Percentiles rank a stretch among this genome's conserved stretches.
Evolutionary conservation across 2,113 vertebrate species (phyloP).

Genomic region (Phainopepla nitens): DNA sequence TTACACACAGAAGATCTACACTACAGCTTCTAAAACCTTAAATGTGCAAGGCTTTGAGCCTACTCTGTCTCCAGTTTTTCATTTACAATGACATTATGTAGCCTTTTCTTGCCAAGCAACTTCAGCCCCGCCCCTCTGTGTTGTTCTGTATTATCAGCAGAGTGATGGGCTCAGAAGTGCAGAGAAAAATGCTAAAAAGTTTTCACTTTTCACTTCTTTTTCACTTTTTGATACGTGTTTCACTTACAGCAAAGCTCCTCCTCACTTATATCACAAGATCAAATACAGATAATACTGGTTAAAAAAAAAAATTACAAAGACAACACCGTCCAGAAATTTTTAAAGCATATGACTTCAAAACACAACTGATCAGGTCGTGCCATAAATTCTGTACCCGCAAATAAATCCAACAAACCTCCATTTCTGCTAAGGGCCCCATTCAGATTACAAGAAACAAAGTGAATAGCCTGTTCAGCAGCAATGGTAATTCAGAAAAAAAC

Average conservation of each 20-base stretch:
- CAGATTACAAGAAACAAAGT: background rate
- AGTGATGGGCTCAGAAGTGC: background rate
- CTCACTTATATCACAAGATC: background rate
- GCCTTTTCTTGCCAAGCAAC: background rate
- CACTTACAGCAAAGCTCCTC: background rate
- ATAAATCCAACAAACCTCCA: background rate
- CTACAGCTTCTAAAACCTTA: background rate
- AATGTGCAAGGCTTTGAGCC: background rate
- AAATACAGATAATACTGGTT: background rate
- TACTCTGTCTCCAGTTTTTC: background rate
- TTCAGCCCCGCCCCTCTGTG: background rate
- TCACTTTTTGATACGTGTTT: background rate
- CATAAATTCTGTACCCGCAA: background rate
- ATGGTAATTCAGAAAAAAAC: background rate
- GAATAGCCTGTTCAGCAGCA: background rate
- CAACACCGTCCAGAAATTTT: background rate
- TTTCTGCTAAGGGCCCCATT: background rate
- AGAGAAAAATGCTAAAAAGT: background rate
- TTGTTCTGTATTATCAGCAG: background rate
- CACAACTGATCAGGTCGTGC: rapidly evolving
- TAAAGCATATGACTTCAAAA: background rate
- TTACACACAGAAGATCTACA: background rate
- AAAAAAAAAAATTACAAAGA: background rate
- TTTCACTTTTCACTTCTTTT: no score
- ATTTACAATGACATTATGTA: background rate